Evolutionary conservation across 2,113 vertebrate genomes (phyloP), one percentile per base, ranked within the genome.

Genomic region (Brachyhypopomus gauderio): DNA sequence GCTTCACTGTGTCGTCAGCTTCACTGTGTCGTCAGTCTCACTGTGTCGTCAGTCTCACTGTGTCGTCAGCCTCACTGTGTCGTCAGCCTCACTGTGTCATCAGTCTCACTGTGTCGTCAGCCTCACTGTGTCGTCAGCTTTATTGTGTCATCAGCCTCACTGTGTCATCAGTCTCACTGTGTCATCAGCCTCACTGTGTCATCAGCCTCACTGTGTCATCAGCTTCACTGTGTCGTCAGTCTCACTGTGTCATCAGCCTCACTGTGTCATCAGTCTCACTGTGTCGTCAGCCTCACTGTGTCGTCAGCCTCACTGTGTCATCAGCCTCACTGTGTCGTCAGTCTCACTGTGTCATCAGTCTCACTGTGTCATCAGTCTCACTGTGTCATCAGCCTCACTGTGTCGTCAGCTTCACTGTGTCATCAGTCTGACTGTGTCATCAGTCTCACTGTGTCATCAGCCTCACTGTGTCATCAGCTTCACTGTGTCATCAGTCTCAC

Each of bases 301-400:
- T 83, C 74, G 59, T 72, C 58, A 58, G 25, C 55, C n/a, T n/a
- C 27, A 77, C 60, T 71, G 73, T 63, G 56, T 83, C 74, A 64
- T 72, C 58, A 58, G 25, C 55, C n/a, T n/a, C n/a, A n/a, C n/a
- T n/a, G n/a, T n/a, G n/a, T n/a, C n/a, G n/a, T n/a, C n/a, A n/a
- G n/a, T n/a, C n/a, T n/a, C 27, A 77, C 60, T 71, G 73, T 63
- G 56, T 83, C 74, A 64, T 72, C 58, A 58, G 25, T 41, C n/a
- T n/a, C 27, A 77, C 60, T 71, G 73, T 63, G 56, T 83, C 74
- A 64, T 72, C 58, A 58, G 25, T 41, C n/a, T n/a, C 27, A 77
- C 60, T 71, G 73, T 63, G 56, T 83, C 74, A 64, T 72, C 58
- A 58, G 25, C 55, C n/a, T n/a, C 27, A 77, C 60, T 71, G 73